Evolutionary conservation across 2,113 vertebrate genomes (phyloP).

Genomic region (Desmodus rotundus): DNA sequence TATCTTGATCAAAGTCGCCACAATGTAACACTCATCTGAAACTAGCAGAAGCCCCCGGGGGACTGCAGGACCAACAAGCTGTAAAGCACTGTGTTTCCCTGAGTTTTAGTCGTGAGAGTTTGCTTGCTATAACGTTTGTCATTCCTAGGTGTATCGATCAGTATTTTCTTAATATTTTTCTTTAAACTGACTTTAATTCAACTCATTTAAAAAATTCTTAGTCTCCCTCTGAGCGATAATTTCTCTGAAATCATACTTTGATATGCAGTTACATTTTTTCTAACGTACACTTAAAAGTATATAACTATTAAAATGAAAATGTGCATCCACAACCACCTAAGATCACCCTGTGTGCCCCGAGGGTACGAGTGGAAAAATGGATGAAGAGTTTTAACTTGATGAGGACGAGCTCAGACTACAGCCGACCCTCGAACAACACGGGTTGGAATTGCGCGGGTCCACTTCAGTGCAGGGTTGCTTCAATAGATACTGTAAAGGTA

Average conservation of each 20-base stretch:
- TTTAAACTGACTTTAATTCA: neutral
- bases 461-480: neutral
- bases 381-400: neutral
- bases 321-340: neutral
- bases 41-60: neutral
- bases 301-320: neutral
- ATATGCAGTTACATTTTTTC: neutral
- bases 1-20: neutral
- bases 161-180: neutral
- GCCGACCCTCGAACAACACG: neutral
- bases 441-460: neutral
- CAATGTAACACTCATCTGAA: neutral
- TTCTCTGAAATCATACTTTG: neutral
- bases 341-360: neutral
- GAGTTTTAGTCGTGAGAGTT: neutral
- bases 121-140: neutral
- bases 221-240: neutral
- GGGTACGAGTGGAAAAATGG: accelerated
- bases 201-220: neutral
- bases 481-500: neutral
- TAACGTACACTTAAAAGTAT: neutral
- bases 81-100: too few relatives aligned
- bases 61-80: neutral
- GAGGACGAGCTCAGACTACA: neutral
- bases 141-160: neutral